Base-by-base conservation (phyloP, 1,140 invertebrate genomes). In the Drosophila pseudoananassae region DNA sequence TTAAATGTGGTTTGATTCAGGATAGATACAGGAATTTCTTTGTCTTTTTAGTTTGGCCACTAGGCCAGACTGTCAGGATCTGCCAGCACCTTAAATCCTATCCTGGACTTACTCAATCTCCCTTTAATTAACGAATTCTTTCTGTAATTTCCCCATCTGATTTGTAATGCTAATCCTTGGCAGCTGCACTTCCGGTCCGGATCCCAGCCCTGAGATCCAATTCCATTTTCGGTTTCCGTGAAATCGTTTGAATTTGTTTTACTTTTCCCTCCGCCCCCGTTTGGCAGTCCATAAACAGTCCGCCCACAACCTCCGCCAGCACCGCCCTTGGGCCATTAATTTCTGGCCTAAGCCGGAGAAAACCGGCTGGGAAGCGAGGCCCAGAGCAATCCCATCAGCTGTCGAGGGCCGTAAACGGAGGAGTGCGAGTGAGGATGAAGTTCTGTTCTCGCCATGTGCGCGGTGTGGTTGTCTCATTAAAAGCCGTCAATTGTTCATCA, bases 401-500 rank as follows among this genome's bases (percentile, higher is more conserved):
- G 50, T 68, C 61, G 61, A 66, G 46, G 33, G 49, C 49, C 49
- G 14, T 47, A 31, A 69, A 47, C 14, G 50, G 36, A 38, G 65
- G 49, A 36, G 51, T 54, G 65, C 50, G 51, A 68, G 53, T 46
- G 23, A 36, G 29, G 53, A 46, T 23, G 12, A 68, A 69, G 53
- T 76, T 33, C 57, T 73, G 43, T 14, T 47, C 54, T 72, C 50
- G 72, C 75, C 70, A 75, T 83, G 75, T 83, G 20, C 46, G 46
- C 63, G 4, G 59, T 78, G 57, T 71, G 66, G 50, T 69, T 57
- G 51, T 49, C 72, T 76, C 81, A 85, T 85, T 84, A 85, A 84
- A 80, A 76, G 81, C 80, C 80, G 81, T 84, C 80, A 84, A 84
- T 84, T 84, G 76, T 76, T 85, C 72, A 53, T 75, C 63, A 74